A percentile compares a stretch with the other conserved stretches of the same genome.
Conservation (phyloP, 2,888 invertebrate species). For the Capitulum mitella region DNA sequence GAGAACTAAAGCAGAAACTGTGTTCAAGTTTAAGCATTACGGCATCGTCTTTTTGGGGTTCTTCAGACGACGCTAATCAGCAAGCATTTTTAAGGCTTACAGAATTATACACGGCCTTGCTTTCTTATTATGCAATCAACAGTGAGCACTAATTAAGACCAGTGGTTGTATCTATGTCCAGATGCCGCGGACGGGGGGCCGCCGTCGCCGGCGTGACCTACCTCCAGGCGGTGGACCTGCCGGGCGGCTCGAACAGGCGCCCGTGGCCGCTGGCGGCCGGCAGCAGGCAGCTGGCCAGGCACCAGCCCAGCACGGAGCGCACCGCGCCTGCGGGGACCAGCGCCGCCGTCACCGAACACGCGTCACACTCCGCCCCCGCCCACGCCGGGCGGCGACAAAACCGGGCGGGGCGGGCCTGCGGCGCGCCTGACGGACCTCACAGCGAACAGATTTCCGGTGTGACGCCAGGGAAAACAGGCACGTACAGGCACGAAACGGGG, state of each 20-base stretch:
- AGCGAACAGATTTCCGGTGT: too few relatives aligned
- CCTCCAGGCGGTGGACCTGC: conserved; percentile 78
- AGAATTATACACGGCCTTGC: neutral
- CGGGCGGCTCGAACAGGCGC: conserved; percentile 73
- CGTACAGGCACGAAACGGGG: too few relatives aligned
- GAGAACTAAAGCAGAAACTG: too few relatives aligned
- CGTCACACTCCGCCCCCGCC: neutral
- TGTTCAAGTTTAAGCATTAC: too few relatives aligned
- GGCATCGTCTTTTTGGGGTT: too few relatives aligned
- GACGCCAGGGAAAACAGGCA: too few relatives aligned
- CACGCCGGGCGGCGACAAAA: neutral
- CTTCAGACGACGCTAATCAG: too few relatives aligned
- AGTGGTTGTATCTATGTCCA: neutral
- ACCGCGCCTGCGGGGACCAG: neutral
- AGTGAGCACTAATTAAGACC: neutral
- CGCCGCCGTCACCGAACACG: neutral
- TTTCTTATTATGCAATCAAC: neutral
- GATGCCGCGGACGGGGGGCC: neutral
- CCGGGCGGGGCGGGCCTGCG: neutral
- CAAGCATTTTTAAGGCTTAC: too few relatives aligned
- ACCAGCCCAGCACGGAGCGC: neutral
- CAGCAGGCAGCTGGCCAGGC: neutral
- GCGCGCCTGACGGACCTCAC: neutral
- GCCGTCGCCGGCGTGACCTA: conserved; percentile 34
- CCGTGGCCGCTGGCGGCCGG: conserved; percentile 52